Conservation (phyloP, 2,113 vertebrate species). For the Blennius ocellaris region DNA sequence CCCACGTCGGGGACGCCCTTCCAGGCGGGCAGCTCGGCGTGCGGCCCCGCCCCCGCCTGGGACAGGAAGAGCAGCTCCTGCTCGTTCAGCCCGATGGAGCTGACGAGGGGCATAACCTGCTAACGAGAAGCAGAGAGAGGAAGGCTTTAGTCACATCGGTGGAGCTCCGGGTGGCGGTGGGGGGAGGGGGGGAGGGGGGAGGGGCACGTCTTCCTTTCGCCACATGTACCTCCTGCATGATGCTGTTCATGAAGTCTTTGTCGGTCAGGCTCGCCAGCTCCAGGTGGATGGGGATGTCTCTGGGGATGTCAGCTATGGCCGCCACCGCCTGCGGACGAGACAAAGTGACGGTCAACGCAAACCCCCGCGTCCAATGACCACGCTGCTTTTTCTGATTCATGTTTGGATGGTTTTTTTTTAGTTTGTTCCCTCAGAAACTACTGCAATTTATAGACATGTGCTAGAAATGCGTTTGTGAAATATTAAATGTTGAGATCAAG, state of each 20-base stretch:
- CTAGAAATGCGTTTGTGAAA: too few relatives aligned
- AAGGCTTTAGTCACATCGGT: constrained; percentile 42
- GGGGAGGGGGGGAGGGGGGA: too few relatives aligned
- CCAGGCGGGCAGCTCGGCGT: constrained; percentile 88
- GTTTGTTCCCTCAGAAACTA: too few relatives aligned
- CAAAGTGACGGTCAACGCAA: too few relatives aligned
- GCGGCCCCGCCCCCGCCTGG: constrained; percentile 89
- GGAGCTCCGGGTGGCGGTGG: too few relatives aligned
- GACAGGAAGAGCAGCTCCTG: constrained; percentile 97
- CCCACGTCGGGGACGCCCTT: constrained; percentile 89
- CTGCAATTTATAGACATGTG: too few relatives aligned
- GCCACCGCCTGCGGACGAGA: constrained; percentile 84
- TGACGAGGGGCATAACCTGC: constrained; percentile 97
- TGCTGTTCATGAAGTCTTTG: constrained; percentile 91
- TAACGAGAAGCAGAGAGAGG: constrained; percentile 84
- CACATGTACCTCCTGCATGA: constrained; percentile 92
- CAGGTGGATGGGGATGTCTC: constrained; percentile 91
- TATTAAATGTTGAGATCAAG: too few relatives aligned
- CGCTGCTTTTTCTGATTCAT: too few relatives aligned
- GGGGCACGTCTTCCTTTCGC: too few relatives aligned
- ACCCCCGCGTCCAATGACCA: too few relatives aligned
- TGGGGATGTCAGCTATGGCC: constrained; percentile 89
- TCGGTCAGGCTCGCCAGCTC: constrained; percentile 98
- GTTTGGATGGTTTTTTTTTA: too few relatives aligned
- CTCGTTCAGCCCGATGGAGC: constrained; percentile 96